Percentiles rank a stretch among this genome's conserved stretches.
Evolutionary conservation across 2,797 vertebrate species (phyloP).

Genomic region (Melanotaenia maccullochi): DNA sequence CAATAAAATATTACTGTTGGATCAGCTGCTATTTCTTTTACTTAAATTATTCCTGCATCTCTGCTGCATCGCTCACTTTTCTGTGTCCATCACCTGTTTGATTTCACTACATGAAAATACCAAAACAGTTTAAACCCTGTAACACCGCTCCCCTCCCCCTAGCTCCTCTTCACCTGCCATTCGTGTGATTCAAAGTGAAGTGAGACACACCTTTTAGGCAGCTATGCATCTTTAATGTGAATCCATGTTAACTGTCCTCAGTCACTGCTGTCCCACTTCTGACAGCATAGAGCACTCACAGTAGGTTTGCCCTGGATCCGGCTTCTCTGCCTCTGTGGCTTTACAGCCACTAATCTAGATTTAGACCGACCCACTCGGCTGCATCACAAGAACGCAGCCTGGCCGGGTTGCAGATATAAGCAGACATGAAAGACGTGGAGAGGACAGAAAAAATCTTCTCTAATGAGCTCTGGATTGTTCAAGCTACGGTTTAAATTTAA

Average conservation of each 20-base stretch:
- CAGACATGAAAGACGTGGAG: not conserved
- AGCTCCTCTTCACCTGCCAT: conserved; percentile 16
- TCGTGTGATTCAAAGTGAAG: conserved; percentile 11
- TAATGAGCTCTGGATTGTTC: not conserved
- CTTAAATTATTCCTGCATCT: not conserved
- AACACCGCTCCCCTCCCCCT: too few species aligned
- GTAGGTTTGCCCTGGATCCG: conserved; percentile 37
- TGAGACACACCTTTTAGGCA: conserved; percentile 13
- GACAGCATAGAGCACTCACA: not conserved
- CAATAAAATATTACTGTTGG: too few species aligned
- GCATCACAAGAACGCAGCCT: conserved; percentile 27
- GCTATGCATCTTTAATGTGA: conserved; percentile 53
- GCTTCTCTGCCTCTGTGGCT: conserved; percentile 32
- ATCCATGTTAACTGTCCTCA: conserved; percentile 37
- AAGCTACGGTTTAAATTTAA: not conserved
- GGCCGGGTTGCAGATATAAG: conserved; percentile 27
- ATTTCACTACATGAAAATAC: not conserved
- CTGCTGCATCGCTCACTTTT: not conserved
- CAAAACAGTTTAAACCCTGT: not conserved
- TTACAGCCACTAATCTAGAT: conserved; percentile 58
- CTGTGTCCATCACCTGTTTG: not conserved
- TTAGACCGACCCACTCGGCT: conserved; percentile 56
- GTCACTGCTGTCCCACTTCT: conserved; percentile 55
- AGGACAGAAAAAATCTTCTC: conserved; percentile 1
- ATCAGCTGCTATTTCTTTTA: not conserved